Conservation (phyloP, 2,797 vertebrate genomes). For the Odontamblyopus lacepedii region DNA sequence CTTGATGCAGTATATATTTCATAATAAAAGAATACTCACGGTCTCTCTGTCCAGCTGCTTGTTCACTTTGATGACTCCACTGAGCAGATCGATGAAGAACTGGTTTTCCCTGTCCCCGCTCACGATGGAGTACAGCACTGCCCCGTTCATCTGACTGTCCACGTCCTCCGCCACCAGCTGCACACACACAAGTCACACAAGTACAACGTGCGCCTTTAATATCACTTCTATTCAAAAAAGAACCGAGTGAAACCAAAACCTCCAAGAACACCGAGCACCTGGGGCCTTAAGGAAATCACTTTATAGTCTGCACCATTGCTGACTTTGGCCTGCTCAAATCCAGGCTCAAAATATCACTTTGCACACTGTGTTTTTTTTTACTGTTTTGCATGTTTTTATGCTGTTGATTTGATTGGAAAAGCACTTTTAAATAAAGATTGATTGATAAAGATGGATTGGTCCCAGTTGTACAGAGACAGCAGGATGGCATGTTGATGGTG, state of each 20-base stretch:
- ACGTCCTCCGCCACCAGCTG: constrained; percentile 92
- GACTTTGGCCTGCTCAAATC: too few species aligned
- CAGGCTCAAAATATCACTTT: too few species aligned
- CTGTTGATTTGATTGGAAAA: too few species aligned
- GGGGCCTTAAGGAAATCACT: too few species aligned
- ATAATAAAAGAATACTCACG: constrained; percentile 75
- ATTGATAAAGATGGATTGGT: too few species aligned
- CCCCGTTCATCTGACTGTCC: constrained; percentile 89
- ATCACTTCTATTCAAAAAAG: background rate
- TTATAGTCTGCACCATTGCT: too few species aligned
- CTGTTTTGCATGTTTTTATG: too few species aligned
- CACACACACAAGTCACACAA: background rate
- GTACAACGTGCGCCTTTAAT: background rate
- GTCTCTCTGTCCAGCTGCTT: constrained; percentile 93
- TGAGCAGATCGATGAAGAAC: constrained; percentile 87
- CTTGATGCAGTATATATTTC: too few species aligned
- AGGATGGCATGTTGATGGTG: too few species aligned
- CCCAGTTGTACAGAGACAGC: too few species aligned
- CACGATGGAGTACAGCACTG: constrained; percentile 88
- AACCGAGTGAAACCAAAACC: background rate
- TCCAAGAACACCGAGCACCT: background rate
- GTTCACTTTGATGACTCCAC: constrained; percentile 91
- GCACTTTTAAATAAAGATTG: too few species aligned
- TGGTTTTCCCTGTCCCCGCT: constrained; percentile 88
- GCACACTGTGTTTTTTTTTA: too few species aligned